Evolutionary conservation across 2,113 vertebrate genomes (phyloP), one percentile per base, ranked within the genome.

Genomic region (Anser cygnoides): DNA sequence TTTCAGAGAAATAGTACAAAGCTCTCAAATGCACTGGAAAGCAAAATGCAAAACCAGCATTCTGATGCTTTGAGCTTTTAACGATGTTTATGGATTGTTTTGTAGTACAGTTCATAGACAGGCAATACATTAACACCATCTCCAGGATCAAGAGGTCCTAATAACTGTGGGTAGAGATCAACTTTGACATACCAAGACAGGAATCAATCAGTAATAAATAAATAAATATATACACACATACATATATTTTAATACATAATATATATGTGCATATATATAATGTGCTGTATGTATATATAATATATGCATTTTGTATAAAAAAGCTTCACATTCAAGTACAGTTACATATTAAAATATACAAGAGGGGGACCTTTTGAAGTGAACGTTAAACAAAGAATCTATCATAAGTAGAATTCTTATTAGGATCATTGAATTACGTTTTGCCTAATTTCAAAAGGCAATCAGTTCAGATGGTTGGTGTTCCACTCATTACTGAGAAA

Each of bases 321-420:
- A 90, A 90, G 49, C 19, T 88, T 84, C 88, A 87, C 72, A 77
- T 96, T 97, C 95, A 93, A 90, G 86, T 89, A 94, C 54, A 94
- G 52, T 33, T 21, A 87, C 37, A 62, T 87, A 94, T 72, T 89
- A 90, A 94, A 94, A 88, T 67, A 89, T 49, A 54, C 76, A 61
- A 95, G 57, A 89, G 78, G 62, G 76, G 86, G 66, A 83, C 17
- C 9, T 94, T 89, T 84, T 76, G 87, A 82, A 70, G 66, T 74
- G 71, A 73, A 63, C 37, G 11, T 88, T 84, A 70, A 87, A 82
- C 15, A 94, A 28, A 84, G 18, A 65, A 41, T 31, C 54, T 89
- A 11, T 26, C 11, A 3, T 37, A 49, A 94, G 46, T 15, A 89
- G 82, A 94, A 74, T 82, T 63, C 44, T 83, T 86, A 54, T 22